These are phyloP conservation scores for Halcyon senegalensis DNA, from an alignment of 2,113 vertebrate genomes.

Conservation along the genomic window DNA sequence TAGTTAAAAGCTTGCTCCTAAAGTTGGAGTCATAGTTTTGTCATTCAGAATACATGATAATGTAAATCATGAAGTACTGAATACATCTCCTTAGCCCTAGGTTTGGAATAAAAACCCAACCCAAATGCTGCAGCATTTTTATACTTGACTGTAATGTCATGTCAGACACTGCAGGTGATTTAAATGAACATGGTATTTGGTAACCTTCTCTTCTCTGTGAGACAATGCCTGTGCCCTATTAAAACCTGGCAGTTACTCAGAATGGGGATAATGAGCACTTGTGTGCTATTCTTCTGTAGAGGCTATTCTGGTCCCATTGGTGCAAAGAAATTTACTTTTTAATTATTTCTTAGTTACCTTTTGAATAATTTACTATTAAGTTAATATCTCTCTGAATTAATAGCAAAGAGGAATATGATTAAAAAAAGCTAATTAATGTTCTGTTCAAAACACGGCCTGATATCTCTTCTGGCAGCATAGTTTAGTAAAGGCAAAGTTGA, in stretches of 20 bases:
- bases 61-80: neutral
- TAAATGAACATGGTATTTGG: neutral
- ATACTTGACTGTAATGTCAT: neutral
- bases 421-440: neutral
- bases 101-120: neutral
- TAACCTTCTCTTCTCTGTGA: neutral
- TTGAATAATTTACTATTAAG: neutral
- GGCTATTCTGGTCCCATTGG: neutral
- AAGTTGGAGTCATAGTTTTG: neutral
- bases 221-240: neutral
- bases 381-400: neutral
- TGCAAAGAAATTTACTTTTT: neutral
- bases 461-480: neutral
- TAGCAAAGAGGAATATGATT: neutral
- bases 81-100: neutral
- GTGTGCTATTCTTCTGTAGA: neutral
- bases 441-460: neutral
- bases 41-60: neutral
- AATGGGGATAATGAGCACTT: neutral
- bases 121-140: neutral
- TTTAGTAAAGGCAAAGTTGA: constrained; percentile 48
- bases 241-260: neutral
- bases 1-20: neutral
- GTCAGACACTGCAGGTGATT: neutral
- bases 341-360: neutral